Conservation (phyloP, 2,797 vertebrate genomes). For the Discoglossus pictus region DNA sequence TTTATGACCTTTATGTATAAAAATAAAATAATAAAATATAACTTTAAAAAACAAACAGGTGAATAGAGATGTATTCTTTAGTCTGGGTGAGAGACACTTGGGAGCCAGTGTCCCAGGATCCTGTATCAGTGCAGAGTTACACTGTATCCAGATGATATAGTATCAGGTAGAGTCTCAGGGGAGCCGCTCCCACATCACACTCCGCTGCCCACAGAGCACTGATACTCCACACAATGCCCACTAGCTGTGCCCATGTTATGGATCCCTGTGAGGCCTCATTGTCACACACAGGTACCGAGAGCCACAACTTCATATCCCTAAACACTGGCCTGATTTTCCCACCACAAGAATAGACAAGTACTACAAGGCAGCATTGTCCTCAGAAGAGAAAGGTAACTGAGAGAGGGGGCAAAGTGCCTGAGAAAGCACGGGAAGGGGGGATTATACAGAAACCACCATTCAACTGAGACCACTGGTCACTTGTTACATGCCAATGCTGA, state of each 20-base stretch:
- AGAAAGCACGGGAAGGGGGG: too few species aligned
- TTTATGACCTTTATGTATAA: too few species aligned
- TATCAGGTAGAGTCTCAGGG: not conserved
- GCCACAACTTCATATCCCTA: not conserved
- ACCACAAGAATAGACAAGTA: not conserved
- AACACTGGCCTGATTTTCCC: not conserved
- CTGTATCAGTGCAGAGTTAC: not conserved
- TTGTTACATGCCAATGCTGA: too few species aligned
- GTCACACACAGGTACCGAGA: not conserved
- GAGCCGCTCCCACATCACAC: too few species aligned
- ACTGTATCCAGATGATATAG: not conserved
- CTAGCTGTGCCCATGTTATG: not conserved
- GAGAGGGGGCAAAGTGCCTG: too few species aligned
- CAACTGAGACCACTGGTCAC: too few species aligned
- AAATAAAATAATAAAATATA: too few species aligned
- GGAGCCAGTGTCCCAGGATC: not conserved
- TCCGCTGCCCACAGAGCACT: not conserved
- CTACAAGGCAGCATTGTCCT: slow-evolving; percentile 26
- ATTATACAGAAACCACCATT: too few species aligned
- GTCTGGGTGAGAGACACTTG: not conserved
- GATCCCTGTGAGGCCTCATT: slow-evolving; percentile 30
- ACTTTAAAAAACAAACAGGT: too few species aligned
- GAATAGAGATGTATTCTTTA: too few species aligned
- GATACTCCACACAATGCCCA: not conserved
- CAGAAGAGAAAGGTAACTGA: too few species aligned